These are phyloP conservation scores for Coendou prehensilis DNA, from an alignment of 2,797 vertebrate genomes.

Conservation along the genomic window DNA sequence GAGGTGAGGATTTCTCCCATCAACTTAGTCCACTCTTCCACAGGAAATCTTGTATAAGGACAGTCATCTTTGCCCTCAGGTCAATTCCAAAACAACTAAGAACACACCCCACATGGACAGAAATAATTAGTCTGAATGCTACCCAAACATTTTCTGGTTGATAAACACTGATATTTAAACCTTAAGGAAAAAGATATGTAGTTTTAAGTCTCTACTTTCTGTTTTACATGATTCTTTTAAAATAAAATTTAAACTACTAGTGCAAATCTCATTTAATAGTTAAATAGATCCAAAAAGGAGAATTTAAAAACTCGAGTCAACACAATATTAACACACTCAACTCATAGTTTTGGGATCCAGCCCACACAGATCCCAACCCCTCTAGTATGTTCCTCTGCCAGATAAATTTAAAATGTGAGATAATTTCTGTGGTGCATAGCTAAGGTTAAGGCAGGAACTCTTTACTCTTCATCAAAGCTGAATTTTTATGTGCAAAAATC, in stretches of 20 bases:
- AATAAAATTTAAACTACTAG: slow-evolving; percentile 31
- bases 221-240: slow-evolving; percentile 15
- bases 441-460: slow-evolving; percentile 68
- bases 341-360: slow-evolving; percentile 4
- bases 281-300: slow-evolving; percentile 35
- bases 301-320: slow-evolving; percentile 59
- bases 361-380: slow-evolving; percentile 53
- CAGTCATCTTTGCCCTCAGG: not conserved
- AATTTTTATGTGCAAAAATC: slow-evolving; percentile 37
- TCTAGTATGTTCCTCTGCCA: not conserved
- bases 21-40: not conserved
- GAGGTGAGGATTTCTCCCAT: not conserved
- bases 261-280: slow-evolving; percentile 20
- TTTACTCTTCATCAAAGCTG: slow-evolving; percentile 62
- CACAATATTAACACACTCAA: not conserved
- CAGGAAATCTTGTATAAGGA: not conserved
- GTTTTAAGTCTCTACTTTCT: not conserved
- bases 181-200: not conserved
- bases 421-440: slow-evolving; percentile 57
- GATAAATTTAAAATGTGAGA: slow-evolving; percentile 74
- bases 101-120: not conserved
- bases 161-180: slow-evolving; percentile 42
- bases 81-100: not conserved
- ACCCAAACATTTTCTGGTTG: not conserved
- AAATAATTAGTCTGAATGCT: not conserved